Conservation (phyloP, 2,797 vertebrate species). For the Poecilia picta region DNA sequence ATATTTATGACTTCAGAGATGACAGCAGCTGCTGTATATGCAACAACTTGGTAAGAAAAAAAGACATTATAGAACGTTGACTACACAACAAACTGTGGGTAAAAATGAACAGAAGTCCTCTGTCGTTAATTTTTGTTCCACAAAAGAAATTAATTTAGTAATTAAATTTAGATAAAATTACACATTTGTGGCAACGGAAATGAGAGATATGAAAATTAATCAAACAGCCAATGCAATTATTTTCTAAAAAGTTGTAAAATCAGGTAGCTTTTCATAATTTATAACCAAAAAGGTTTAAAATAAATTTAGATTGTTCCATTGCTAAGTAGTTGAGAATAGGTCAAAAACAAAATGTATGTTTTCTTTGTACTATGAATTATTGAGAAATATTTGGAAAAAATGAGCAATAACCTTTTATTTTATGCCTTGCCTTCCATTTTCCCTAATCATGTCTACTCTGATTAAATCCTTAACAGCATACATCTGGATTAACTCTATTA, state of each 20-base stretch:
- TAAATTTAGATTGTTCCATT: not conserved
- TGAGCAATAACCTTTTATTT: not conserved
- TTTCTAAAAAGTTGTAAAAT: not conserved
- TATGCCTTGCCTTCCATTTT: not conserved
- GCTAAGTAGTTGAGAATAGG: not conserved
- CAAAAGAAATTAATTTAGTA: not conserved
- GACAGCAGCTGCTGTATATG: not conserved
- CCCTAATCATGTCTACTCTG: not conserved
- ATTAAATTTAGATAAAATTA: not conserved
- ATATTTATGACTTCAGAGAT: not conserved
- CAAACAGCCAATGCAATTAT: not conserved
- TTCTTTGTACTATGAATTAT: not conserved
- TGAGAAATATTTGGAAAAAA: not conserved
- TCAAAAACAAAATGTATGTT: not conserved
- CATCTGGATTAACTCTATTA: conserved; percentile 12
- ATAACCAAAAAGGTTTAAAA: not conserved
- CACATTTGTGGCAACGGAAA: not conserved
- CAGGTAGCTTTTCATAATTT: not conserved
- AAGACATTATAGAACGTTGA: not conserved
- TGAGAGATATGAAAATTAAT: not conserved
- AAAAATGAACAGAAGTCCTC: not conserved
- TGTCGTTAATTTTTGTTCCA: not conserved
- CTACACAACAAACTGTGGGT: not conserved
- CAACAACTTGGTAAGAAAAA: not conserved
- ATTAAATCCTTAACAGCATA: conserved; percentile 1